Base-by-base conservation (phyloP, 2,888 invertebrate species). In the Megalurothrips usitatus region DNA sequence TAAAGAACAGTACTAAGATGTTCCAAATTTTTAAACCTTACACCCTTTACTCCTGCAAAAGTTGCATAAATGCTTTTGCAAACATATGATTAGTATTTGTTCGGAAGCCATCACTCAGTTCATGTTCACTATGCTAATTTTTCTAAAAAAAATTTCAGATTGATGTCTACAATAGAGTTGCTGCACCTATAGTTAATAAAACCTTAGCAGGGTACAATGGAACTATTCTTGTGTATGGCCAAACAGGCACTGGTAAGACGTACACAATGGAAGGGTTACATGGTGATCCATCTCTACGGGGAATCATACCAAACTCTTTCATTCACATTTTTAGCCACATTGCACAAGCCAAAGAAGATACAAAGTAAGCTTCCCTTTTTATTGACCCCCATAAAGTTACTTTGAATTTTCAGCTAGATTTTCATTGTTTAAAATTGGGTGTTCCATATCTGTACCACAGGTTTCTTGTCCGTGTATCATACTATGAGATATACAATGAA, bases 401-500 rank as follows among this genome's bases (percentile, higher is more conserved):
- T n/a, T 81, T 79, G 26, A 68, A 79, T 6, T 79, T 47, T 17
- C 43, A 34, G 49, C 6, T 28, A 78, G 12, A 26, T 8, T 78
- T 79, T 14, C 28, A 81, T 1, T 17, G 23, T 80, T 47, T 68
- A 47, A 79, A 78, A 19, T 80, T 28, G 79, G 79, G 80, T 82
- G 52, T 83, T 52, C 63, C 49, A 68, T 63, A 23, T 52, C 78
- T 49, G n/a, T 82, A 28, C 83, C 85, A 12, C 86, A 95, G 95
- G 85, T 99, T 99, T 88, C 90, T 99, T 80, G 99, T 99, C 10
- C 93, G 98, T 84, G 98, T 98, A 9, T 98, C 99, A 0, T 99
- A 99, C 87, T 90, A 99, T 87, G 99, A 99, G 90, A 99, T 99
- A 83, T 99, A 99, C 88, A 99, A 99, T 87, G 99, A 99, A 88